Evolutionary conservation across 1,140 invertebrate species (phyloP).

Genomic region (Danaus melanippus): DNA sequence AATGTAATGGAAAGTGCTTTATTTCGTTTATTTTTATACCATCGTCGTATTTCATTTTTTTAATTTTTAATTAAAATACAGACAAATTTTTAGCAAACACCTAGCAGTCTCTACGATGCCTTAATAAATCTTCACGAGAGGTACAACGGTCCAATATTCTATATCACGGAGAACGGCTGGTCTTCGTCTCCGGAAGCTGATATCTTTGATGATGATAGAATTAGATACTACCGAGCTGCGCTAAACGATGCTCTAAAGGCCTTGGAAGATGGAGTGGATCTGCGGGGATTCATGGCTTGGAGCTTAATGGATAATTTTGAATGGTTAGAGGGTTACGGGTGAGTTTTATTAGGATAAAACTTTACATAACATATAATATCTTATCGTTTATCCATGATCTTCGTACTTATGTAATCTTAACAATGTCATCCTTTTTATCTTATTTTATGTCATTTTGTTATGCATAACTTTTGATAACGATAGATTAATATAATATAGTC

Average conservation of each 20-base stretch:
- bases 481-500: slow-evolving; percentile 5
- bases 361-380: no score
- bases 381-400: no score
- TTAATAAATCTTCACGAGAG: slow-evolving; percentile 64
- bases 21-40: no score
- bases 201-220: slow-evolving; percentile 65
- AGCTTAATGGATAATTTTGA: slow-evolving; percentile 52
- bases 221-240: slow-evolving; percentile 32
- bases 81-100: slow-evolving; percentile 24
- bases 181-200: slow-evolving; percentile 36
- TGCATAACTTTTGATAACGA: neutral
- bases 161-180: slow-evolving; percentile 76
- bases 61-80: no score
- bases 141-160: slow-evolving; percentile 70
- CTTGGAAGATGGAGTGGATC: slow-evolving; percentile 78
- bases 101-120: slow-evolving; percentile 37
- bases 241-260: slow-evolving; percentile 27
- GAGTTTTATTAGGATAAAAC: neutral
- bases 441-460: no score
- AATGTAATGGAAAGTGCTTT: neutral
- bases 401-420: no score
- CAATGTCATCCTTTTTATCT: no score
- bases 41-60: no score
- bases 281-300: slow-evolving; percentile 58
- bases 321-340: slow-evolving; percentile 71